A percentile compares a stretch with the other conserved stretches of the same genome.
Conservation (phyloP, 2,113 vertebrate species). For the Lepus europaeus region DNA sequence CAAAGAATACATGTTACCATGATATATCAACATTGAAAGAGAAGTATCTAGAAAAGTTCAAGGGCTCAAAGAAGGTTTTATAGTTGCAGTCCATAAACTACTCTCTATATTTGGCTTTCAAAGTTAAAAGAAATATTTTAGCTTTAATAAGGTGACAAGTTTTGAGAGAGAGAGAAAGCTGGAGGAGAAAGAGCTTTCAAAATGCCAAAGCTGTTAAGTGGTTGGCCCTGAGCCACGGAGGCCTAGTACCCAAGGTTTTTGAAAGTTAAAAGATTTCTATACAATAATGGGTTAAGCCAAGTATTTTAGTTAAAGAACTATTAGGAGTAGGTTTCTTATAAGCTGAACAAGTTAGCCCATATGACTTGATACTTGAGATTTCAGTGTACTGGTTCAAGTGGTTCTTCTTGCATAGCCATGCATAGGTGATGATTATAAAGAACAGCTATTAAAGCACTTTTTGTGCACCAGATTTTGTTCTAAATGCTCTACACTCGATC, state of each 20-base stretch:
- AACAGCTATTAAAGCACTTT: background rate
- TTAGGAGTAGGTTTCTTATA: conserved; percentile 30
- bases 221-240: conserved; percentile 20
- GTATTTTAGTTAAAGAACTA: conserved; percentile 32
- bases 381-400: background rate
- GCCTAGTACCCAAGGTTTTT: conserved; percentile 10
- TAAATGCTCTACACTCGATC: background rate
- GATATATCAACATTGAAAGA: conserved; percentile 32
- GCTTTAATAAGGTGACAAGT: conserved; percentile 75
- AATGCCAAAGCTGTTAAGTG: conserved; percentile 37
- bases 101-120: conserved; percentile 48
- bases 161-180: conserved; percentile 62
- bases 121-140: conserved; percentile 67
- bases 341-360: background rate
- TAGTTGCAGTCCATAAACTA: conserved; percentile 52
- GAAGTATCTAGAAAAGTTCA: conserved; percentile 63
- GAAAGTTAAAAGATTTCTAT: conserved; percentile 57
- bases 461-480: background rate
- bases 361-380: background rate
- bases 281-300: conserved; percentile 4
- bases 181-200: conserved; percentile 60
- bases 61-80: conserved; percentile 61
- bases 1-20: conserved; percentile 35
- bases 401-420: background rate
- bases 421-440: background rate